Evolutionary conservation across 2,797 vertebrate genomes (phyloP), one percentile per base, ranked within the genome.

Genomic region (Cirrhinus mrigala): DNA sequence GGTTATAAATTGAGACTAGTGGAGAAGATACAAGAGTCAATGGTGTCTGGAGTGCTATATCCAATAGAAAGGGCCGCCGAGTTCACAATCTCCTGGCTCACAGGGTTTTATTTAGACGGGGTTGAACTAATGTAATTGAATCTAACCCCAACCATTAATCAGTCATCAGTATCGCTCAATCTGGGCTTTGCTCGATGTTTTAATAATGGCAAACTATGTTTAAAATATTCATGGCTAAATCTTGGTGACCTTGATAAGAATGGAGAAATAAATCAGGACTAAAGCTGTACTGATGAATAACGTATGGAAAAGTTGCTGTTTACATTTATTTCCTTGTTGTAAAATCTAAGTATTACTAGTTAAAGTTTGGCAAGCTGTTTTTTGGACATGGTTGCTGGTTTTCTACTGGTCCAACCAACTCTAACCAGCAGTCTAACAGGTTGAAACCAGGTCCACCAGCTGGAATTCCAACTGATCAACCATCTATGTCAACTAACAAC

Each of bases 51-150:
- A 56, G 82, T 14, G 29, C 29, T 50, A 66, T 58, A 79, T 75
- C 56, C 56, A 66, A 52, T 75, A 48, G 22, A 20, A 64, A 52
- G 58, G 44, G 44, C 81, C n/a, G n/a, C 18, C 1, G 16, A 33
- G 68, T 73, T 82, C 37, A 60, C 69, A 82, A 82, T 60, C 68
- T 58, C 46, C 73, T 75, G 56, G 56, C 86, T 74, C 60, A 46
- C 33, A 56, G 60, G 15, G 83, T 58, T 84, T 79, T 71, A 48
- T 84, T 79, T 66, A 76, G 69, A 82, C 44, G 73, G 76, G 27
- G n/a, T 75, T 68, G 79, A 76, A 79, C 69, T 80, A 64, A 37
- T 40, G 52, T 87, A 85, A 87, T 68, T 56, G 64, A 87, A 80
- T 76, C 54, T n/a, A 46, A 73, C 78, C 78, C 58, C 52, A 71